Conservation (phyloP, 2,113 vertebrate genomes). For the Columba janthina region DNA sequence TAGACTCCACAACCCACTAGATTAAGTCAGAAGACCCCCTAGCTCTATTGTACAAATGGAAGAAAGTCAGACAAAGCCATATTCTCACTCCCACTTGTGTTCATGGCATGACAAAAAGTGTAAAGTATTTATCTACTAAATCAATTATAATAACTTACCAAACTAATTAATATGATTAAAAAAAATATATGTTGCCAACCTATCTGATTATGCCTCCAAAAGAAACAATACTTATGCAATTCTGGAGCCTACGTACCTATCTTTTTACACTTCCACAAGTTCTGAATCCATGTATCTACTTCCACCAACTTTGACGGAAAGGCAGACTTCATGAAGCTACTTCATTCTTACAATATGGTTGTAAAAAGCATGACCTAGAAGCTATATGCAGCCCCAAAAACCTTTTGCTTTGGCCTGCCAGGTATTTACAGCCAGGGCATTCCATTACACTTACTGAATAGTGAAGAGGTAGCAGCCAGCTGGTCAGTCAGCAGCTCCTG, state of each 20-base stretch:
- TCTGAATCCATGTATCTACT: neutral
- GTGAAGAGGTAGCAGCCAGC: neutral
- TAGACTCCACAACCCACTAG: neutral
- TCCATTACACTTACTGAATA: neutral
- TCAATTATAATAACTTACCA: neutral
- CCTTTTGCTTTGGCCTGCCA: neutral
- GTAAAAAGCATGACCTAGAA: neutral
- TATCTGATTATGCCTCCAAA: neutral
- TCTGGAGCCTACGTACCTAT: neutral
- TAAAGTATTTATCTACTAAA: neutral
- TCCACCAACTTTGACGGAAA: neutral
- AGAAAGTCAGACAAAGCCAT: neutral
- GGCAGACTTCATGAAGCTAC: neutral
- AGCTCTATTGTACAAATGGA: neutral
- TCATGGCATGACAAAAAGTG: neutral
- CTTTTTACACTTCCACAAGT: neutral
- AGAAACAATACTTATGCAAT: neutral
- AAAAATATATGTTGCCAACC: too few species aligned
- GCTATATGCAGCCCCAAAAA: neutral
- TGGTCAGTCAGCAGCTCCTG: neutral
- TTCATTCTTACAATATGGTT: neutral
- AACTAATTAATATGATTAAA: neutral
- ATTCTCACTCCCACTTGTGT: neutral
- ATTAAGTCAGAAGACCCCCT: neutral
- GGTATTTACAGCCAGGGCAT: neutral